These are phyloP conservation scores for Ciona savignyi DNA, from an alignment of 23 tunicate species.

Conservation along the genomic window DNA sequence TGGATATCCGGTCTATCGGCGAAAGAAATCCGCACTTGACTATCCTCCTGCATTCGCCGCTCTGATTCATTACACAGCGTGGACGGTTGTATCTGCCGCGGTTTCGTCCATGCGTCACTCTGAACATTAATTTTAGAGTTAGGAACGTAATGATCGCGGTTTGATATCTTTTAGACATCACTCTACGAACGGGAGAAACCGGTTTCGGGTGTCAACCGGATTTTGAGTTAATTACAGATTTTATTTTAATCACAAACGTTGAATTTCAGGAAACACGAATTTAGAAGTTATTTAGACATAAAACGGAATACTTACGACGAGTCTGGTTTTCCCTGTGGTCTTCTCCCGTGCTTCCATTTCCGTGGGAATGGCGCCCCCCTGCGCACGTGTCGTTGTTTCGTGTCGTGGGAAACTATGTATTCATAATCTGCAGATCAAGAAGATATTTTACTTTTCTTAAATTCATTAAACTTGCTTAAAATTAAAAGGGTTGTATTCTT, in stretches of 20 bases:
- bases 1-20: background rate
- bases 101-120: background rate
- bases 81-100: background rate
- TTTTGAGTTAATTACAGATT: too few species aligned
- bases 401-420: background rate
- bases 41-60: background rate
- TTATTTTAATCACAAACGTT: too few species aligned
- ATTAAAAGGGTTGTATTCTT: background rate
- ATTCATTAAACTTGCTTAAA: too few species aligned
- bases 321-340: background rate
- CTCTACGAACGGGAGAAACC: too few species aligned
- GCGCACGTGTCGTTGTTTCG: constrained; percentile 6
- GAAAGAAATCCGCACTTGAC: constrained; percentile 4
- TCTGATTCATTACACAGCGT: background rate
- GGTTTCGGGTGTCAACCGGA: too few species aligned
- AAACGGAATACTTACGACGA: too few species aligned
- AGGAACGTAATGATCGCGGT: too few species aligned
- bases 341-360: background rate
- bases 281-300: too few species aligned
- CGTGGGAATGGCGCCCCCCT: constrained; percentile 8
- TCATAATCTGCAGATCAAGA: constrained; percentile 10
- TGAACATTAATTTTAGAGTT: too few species aligned
- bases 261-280: too few species aligned
- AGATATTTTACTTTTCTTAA: too few species aligned
- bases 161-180: too few species aligned